These are phyloP conservation scores for Balanococcus diminutus DNA, from an alignment of 2,888 invertebrate genomes.

Conservation along the genomic window DNA sequence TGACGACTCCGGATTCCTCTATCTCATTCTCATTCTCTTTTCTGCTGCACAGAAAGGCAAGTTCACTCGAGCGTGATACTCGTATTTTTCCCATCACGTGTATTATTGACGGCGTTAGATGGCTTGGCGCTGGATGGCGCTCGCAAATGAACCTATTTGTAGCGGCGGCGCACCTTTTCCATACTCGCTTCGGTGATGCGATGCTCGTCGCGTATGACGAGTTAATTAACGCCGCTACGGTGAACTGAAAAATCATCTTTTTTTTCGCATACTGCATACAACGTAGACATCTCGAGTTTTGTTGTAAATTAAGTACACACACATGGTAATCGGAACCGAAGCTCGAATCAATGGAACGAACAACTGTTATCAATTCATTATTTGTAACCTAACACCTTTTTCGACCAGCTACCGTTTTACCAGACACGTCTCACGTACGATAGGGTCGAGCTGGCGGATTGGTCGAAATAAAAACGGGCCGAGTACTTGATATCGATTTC, in stretches of 20 bases:
- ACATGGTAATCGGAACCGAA: background rate
- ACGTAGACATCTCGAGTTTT: background rate
- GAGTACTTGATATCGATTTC: no score
- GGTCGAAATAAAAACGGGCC: no score
- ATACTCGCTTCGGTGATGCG: background rate
- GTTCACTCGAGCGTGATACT: background rate
- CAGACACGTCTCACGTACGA: background rate
- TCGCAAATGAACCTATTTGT: background rate
- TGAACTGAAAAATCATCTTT: slow-evolving; percentile 1
- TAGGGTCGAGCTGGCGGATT: no score
- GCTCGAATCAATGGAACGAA: background rate
- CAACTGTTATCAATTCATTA: background rate
- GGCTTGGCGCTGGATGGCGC: background rate
- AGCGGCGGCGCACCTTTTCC: background rate
- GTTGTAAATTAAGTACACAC: background rate
- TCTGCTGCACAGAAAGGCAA: no score
- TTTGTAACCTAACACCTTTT: background rate
- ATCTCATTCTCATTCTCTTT: background rate
- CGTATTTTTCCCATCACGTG: background rate
- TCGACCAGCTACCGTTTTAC: background rate
- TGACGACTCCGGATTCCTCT: background rate
- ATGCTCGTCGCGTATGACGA: background rate
- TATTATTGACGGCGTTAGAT: background rate
- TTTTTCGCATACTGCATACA: background rate
- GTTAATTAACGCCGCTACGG: background rate